phyloP scores from a whole-genome alignment of 1,140 invertebrate genomes.

The Aricia agestis region DNA sequence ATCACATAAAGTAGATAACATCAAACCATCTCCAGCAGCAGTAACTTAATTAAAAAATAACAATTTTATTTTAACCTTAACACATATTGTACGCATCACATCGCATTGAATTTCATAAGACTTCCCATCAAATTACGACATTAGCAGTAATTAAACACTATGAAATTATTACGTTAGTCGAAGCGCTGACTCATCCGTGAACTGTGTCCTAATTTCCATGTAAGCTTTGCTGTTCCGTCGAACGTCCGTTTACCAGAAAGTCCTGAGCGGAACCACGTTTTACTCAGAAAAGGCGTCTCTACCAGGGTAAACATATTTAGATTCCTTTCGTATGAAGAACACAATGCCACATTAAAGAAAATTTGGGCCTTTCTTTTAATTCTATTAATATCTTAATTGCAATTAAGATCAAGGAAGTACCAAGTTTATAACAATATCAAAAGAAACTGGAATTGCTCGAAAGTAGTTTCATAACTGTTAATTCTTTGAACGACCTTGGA shows the following conservation, averaged over 20 bases:
- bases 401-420: background rate
- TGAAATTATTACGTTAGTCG: background rate
- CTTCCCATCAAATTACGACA: background rate
- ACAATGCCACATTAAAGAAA: too few species aligned
- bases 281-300: background rate
- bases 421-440: too few species aligned
- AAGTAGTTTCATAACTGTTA: background rate
- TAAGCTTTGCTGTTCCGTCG: too few species aligned
- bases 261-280: background rate
- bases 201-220: background rate
- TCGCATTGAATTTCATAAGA: background rate
- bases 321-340: too few species aligned
- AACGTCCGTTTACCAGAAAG: too few species aligned
- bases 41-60: too few species aligned
- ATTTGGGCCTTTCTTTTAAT: too few species aligned
- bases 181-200: background rate
- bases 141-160: background rate
- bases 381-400: too few species aligned
- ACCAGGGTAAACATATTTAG: too few species aligned
- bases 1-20: too few species aligned
- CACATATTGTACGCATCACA: background rate
- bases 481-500: background rate
- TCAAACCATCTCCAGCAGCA: too few species aligned
- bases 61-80: too few species aligned
- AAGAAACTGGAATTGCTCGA: background rate